Evolutionary conservation across 2,797 vertebrate genomes (phyloP), one percentile per base, ranked within the genome.

Genomic region (Melanotaenia pygmaea): DNA sequence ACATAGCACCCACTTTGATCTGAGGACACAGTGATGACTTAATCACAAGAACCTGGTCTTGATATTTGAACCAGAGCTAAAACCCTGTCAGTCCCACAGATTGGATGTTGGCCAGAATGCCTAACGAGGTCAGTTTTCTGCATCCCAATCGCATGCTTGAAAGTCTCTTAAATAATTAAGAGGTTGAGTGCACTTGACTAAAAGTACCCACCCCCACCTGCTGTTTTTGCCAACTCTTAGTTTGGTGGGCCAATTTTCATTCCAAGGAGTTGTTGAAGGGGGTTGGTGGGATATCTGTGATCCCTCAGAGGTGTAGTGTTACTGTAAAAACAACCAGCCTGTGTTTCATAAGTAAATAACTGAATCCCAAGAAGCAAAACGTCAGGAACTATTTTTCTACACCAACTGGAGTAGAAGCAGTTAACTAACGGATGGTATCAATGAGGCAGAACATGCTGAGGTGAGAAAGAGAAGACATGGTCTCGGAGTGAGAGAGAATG

Each of bases 141-240:
- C 56, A 63, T 57, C 64, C 72, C 54, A 34, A 82, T 61, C 59
- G 3, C 18, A 13, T 79, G 13, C 80, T 88, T 64, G 60, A 88
- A 73, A 73, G 63, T 76, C 88, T 85, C 87, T 89, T 86, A 70
- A 89, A 77, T 89, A 82, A 72, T 76, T 76, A 76, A 83, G 68
- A 71, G 78, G 38, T 79, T 76, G 77, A 90, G 88, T 79, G 82
- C 80, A 80, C 86, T 88, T 83, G 72, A 89, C 72, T 28, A 34
- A 53, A 7, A 26, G 58, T 47, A 63, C 64, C 67, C 38, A 40
- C 38, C 20, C 38, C 45, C 60, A 24, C 10, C 43, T 1, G 0
- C 60, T 72, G 76, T 74, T 81, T 81, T 77, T 82, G 74, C 73
- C 69, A 82, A 50, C 62, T 76, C 45, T 76, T 43, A 50, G 56